Evolutionary conservation across 2,888 invertebrate genomes (phyloP).

Genomic region (Polylopha cassiicola): DNA sequence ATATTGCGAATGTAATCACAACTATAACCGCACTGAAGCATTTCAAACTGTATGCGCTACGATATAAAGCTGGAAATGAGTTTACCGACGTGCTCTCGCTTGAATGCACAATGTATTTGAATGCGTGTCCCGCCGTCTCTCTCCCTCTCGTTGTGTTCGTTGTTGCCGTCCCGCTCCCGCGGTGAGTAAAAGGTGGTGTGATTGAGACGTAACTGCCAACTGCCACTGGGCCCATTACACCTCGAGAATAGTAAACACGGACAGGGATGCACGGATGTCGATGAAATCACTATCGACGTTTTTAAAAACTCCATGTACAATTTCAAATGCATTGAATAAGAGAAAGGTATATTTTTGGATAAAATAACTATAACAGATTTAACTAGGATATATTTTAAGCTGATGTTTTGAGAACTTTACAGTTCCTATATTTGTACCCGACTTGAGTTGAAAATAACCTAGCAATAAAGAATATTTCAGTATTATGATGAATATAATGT

Average conservation of each 20-base stretch:
- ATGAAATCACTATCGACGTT: not conserved
- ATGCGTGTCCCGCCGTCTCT: slow-evolving; percentile 49
- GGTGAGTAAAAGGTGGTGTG: slow-evolving; percentile 71
- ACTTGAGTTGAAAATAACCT: too few relatives aligned
- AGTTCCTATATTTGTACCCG: too few relatives aligned
- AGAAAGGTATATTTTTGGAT: too few relatives aligned
- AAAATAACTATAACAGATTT: too few relatives aligned
- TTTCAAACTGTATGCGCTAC: slow-evolving; percentile 27
- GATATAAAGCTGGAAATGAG: slow-evolving; percentile 22
- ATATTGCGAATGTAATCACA: slow-evolving; percentile 57
- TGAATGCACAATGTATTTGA: slow-evolving; percentile 56
- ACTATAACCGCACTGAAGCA: slow-evolving; percentile 23
- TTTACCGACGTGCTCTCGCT: slow-evolving; percentile 33
- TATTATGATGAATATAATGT: too few relatives aligned
- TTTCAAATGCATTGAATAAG: too few relatives aligned
- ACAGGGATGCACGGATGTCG: slow-evolving; percentile 29
- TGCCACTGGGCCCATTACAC: slow-evolving; percentile 74
- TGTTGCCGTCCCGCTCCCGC: slow-evolving; percentile 42
- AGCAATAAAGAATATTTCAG: too few relatives aligned
- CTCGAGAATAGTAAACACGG: slow-evolving; percentile 62
- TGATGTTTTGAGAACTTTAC: too few relatives aligned
- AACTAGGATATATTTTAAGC: too few relatives aligned
- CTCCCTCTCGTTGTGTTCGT: slow-evolving; percentile 27
- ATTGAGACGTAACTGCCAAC: slow-evolving; percentile 75
- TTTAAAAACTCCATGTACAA: not conserved